Conservation (phyloP, 2,797 vertebrate species). For the Moxostoma hubbsi region DNA sequence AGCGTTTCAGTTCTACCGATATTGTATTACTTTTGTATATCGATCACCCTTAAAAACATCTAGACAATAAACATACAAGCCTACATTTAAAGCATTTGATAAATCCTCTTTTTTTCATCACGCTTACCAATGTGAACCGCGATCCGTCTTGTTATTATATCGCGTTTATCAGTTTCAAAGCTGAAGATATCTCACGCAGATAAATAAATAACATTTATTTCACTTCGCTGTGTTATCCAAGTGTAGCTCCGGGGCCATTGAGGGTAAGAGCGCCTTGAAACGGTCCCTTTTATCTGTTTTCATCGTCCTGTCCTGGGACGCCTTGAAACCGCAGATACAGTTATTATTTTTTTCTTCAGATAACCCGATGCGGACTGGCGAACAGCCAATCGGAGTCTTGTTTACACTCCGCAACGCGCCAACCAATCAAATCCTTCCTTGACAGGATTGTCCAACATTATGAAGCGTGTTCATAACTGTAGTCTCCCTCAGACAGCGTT, state of each 20-base stretch:
- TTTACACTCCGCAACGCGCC: slow-evolving; percentile 90
- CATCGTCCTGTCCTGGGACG: slow-evolving; percentile 78
- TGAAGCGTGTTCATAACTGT: background rate
- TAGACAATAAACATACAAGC: too few species aligned
- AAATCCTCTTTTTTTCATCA: slow-evolving; percentile 38
- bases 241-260: slow-evolving; percentile 77
- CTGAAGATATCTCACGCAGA: background rate
- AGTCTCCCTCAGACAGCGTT: too few species aligned
- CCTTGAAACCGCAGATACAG: slow-evolving; percentile 92
- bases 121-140: slow-evolving; percentile 15
- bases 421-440: slow-evolving; percentile 76
- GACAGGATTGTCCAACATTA: slow-evolving; percentile 52
- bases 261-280: slow-evolving; percentile 84
- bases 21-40: too few species aligned
- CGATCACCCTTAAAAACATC: too few species aligned
- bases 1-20: too few species aligned
- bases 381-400: slow-evolving; percentile 95
- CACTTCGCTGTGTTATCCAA: slow-evolving; percentile 59
- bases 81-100: background rate
- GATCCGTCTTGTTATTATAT: slow-evolving; percentile 16
- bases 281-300: slow-evolving; percentile 89
- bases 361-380: slow-evolving; percentile 84
- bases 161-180: slow-evolving; percentile 1
- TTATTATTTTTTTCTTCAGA: slow-evolving; percentile 87
- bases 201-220: slow-evolving; percentile 29